Evolutionary conservation across 1,140 invertebrate genomes (phyloP), one percentile per base, ranked within the genome.

Genomic region (Scaptomyza montana): DNA sequence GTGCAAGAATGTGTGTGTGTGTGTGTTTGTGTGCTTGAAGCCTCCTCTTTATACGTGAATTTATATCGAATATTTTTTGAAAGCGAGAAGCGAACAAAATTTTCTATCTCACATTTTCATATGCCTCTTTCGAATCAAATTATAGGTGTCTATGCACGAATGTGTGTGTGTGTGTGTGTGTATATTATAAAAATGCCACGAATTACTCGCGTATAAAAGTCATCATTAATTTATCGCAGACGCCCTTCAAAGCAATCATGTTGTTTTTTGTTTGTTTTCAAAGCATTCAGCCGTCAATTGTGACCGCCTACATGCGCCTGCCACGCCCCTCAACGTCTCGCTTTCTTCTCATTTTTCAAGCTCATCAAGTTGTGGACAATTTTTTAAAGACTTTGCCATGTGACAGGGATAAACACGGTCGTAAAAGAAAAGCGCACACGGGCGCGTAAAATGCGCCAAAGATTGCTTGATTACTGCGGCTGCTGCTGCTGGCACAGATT

Each of bases 151-250:
- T 68, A 59, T 68, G 41, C 60, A 10, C 36, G 46, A 10, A 9
- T 33, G 30, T 49, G 25, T 56, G 49, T 54, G 30, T 39, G 9
- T 54, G 43, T 60, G 68, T 61, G 64, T 62, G 61, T 70, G 78
- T 78, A 84, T 89, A 89, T 89, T 89, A 89, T 89, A 53, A 89
- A 89, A 89, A 89, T 89, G 64, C 84, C 84, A 80, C 79, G 85
- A 89, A 89, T 89, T 89, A 84, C 74, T 77, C 74, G 84, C 85
- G 67, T 78, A 89, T 89, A 89, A 89, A 89, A 89, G 84, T 89
- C 84, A 89, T 89, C 84, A 89, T 89, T 89, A 89, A 89, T 89
- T 89, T 89, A 85, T 69, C 77, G 72, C 73, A 77, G 84, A 89
- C 80, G 85, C 85, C 77, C 80, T 80, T 36, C 43, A 71, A 82